Evolutionary conservation across 2,888 invertebrate species (phyloP).

Genomic region (Cremastobaeus sp.): DNA sequence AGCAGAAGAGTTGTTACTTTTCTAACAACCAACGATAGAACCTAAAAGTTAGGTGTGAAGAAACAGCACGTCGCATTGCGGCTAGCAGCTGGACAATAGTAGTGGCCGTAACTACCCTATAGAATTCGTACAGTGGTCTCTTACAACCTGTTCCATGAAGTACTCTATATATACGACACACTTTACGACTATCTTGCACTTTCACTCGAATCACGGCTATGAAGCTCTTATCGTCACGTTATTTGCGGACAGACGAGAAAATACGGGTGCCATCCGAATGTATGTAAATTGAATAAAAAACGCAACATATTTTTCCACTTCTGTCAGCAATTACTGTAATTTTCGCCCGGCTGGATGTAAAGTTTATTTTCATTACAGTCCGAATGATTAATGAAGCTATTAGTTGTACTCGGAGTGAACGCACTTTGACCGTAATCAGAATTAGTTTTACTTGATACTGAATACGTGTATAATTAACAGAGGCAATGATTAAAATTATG

Average conservation of each 20-base stretch:
- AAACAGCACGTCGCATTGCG: conserved; percentile 70
- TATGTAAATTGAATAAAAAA: too few species aligned
- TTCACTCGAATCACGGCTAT: conserved; percentile 33
- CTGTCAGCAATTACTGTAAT: too few species aligned
- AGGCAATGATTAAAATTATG: too few species aligned
- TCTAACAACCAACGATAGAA: conserved; percentile 71
- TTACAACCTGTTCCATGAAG: conserved; percentile 49
- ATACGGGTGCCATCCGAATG: too few species aligned
- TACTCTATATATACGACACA: conserved; percentile 26
- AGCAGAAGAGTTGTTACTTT: conserved; percentile 71
- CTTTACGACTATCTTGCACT: conserved; percentile 38
- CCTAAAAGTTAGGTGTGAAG: conserved; percentile 70
- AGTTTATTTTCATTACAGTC: too few species aligned
- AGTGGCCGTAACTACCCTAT: conserved; percentile 71
- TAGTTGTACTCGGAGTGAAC: too few species aligned
- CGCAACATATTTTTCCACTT: too few species aligned
- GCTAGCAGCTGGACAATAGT: conserved; percentile 67
- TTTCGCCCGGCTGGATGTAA: too few species aligned
- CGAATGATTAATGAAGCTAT: too few species aligned
- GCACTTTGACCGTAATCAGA: too few species aligned
- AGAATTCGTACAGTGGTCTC: conserved; percentile 71
- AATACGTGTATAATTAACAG: too few species aligned
- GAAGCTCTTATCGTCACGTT: conserved; percentile 35
- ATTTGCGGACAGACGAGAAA: conserved; percentile 34
- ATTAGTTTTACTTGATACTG: too few species aligned